Conservation (phyloP, 2,113 vertebrate species). For the Amazona vittata region DNA sequence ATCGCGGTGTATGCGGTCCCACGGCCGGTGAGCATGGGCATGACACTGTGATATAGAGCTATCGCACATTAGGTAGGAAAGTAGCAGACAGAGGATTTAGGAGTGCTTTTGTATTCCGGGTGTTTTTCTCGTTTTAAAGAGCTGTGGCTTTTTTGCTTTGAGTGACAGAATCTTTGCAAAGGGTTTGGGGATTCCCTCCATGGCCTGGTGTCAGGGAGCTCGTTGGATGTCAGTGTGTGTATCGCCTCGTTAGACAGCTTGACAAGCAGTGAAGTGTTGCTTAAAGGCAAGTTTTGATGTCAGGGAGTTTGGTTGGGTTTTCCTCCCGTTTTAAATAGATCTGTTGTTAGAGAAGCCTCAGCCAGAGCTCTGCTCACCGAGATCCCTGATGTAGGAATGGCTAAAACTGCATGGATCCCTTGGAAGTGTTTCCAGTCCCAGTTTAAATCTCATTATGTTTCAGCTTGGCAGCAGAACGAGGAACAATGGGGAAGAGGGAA, state of each 20-base stretch:
- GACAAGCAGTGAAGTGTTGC: background rate
- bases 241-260: background rate
- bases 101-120: background rate
- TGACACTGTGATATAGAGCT: rapidly evolving
- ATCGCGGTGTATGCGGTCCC: rapidly evolving
- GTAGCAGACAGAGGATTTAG: background rate
- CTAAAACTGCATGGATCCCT: background rate
- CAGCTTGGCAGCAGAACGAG: background rate
- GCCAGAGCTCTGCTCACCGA: background rate
- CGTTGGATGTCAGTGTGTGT: background rate
- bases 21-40: background rate
- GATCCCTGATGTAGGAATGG: background rate
- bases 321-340: background rate
- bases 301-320: background rate
- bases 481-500: background rate
- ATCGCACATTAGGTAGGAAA: background rate
- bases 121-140: background rate
- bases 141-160: background rate
- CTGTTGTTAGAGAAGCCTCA: background rate
- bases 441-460: constrained; percentile 25
- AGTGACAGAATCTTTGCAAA: background rate
- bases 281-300: background rate
- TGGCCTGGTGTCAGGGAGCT: background rate
- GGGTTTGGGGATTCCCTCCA: background rate
- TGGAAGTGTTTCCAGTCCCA: background rate